Evolutionary conservation across 2,888 invertebrate species (phyloP), one percentile per base, ranked within the genome.

Genomic region (Phorcus lineatus): DNA sequence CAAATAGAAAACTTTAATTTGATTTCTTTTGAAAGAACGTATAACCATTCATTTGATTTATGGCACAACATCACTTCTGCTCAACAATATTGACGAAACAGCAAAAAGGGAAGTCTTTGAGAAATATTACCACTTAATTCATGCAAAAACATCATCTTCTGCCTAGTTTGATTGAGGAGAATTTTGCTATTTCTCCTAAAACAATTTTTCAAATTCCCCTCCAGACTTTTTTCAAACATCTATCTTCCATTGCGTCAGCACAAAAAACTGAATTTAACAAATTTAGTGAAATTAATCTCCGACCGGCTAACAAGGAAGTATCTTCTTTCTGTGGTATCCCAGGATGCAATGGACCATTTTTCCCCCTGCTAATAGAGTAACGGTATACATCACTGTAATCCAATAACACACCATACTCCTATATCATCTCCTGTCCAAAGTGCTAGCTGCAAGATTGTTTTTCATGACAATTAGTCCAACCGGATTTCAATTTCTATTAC

Each of bases 401-500:
- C 36, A 70, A 70, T 70, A 70, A 70, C 31, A 36, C 36, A 47
- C 70, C 17, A 13, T 19, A n/a, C 40, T 36, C 36, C 17, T 70
- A 70, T 70, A 36, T 70, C 70, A 70, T n/a, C 28, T 70, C 36
- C 31, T 67, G 67, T 31, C 67, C 16, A 67, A 17, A 19, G 70
- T 31, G 70, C 28, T 17, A n/a, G 36, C 70, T 19, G n/a, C 70
- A 70, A 40, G 70, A 70, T 70, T 70, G 70, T 70, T 70, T 70
- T 70, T 70, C 70, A 70, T 24, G n/a, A 36, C 70, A 70, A 70
- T 70, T 70, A 70, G n/a, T n/a, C 24, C 19, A 4, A 19, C 31
- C 31, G 70, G 70, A 70, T 70, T 70, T 70, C 70, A 70, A 70
- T 70, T 70, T 70, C 70, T 40, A 70, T 40, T 40, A 70, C 31